phyloP scores from a whole-genome alignment of 2,797 vertebrate species.

The Eulemur albifrons region DNA sequence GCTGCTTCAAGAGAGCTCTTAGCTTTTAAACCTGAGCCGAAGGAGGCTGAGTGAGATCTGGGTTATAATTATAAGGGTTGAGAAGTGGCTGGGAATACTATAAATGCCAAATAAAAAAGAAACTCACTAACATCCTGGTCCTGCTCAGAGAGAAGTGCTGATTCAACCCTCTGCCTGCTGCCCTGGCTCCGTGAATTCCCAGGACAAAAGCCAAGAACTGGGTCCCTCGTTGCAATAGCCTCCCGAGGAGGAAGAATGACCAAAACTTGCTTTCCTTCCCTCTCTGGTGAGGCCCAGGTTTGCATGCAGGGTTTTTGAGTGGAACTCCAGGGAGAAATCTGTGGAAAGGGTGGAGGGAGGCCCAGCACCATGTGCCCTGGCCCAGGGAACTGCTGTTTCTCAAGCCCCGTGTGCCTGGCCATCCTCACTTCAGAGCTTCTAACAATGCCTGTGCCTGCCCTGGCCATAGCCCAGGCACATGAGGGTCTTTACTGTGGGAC shows the following conservation, averaged over 20 bases:
- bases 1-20: conserved; percentile 35
- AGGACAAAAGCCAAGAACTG: background rate
- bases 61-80: conserved; percentile 67
- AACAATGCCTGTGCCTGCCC: background rate
- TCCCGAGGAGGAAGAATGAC: background rate
- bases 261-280: background rate
- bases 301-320: background rate
- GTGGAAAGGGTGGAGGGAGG: background rate
- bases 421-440: background rate
- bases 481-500: background rate
- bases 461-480: background rate
- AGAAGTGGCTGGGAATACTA: conserved; percentile 40
- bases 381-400: background rate
- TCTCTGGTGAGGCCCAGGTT: background rate
- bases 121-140: background rate
- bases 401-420: background rate
- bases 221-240: background rate
- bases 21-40: conserved; percentile 50
- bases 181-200: background rate
- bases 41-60: conserved; percentile 19
- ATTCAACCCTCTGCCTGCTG: background rate
- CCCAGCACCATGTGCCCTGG: rapidly evolving
- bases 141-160: background rate
- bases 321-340: background rate
- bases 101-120: conserved; percentile 70